Conservation (phyloP, 2,797 vertebrate genomes). For the Cyclura pinguis region DNA sequence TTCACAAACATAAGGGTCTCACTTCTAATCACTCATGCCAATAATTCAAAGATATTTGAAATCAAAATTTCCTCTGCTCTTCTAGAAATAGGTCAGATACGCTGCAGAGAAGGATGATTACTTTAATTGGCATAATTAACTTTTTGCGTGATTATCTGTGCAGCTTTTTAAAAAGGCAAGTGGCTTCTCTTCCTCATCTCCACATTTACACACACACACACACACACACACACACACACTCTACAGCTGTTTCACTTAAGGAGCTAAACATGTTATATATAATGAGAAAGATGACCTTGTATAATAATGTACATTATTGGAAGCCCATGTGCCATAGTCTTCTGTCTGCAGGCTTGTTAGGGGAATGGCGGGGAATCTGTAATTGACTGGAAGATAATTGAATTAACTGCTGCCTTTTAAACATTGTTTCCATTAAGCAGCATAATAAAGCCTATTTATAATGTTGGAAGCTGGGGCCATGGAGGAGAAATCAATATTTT, state of each 20-base stretch:
- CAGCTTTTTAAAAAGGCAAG: conserved; percentile 64
- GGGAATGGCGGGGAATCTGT: conserved; percentile 53
- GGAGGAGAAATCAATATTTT: conserved; percentile 66
- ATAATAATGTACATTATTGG: conserved; percentile 76
- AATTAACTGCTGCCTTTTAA: conserved; percentile 73
- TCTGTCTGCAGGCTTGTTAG: conserved; percentile 70
- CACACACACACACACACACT: background rate
- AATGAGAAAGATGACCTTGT: conserved; percentile 75
- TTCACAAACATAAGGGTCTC: background rate
- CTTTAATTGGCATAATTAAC: conserved; percentile 80
- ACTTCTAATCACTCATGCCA: background rate
- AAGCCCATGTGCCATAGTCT: conserved; percentile 72
- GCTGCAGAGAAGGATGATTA: conserved; percentile 69
- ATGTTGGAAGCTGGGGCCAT: conserved; percentile 48
- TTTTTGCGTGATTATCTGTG: conserved; percentile 70
- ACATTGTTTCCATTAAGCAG: conserved; percentile 68
- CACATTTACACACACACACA: background rate
- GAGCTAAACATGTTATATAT: conserved; percentile 64
- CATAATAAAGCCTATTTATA: conserved; percentile 73
- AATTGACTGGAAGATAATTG: conserved; percentile 74
- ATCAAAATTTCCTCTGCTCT: conserved; percentile 43
- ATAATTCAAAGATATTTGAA: background rate
- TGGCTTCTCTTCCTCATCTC: conserved; percentile 48
- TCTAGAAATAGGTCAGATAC: conserved; percentile 66
- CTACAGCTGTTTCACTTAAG: conserved; percentile 65